Conservation (phyloP, 35 echinoderm and acorn worm genomes). For the Hemicentrotus pulcherrimus region DNA sequence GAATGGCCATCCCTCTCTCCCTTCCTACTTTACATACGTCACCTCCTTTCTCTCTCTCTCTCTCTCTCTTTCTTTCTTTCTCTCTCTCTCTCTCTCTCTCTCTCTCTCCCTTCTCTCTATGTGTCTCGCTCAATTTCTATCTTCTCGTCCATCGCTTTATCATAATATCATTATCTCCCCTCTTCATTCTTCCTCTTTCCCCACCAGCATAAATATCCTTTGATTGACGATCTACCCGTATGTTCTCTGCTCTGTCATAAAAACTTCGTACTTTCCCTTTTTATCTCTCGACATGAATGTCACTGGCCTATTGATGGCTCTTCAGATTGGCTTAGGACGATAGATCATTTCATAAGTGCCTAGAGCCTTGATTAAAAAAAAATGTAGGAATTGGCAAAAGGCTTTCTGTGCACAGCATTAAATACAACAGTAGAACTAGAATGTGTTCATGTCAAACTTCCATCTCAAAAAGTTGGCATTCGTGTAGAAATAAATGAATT, state of each 20-base stretch:
- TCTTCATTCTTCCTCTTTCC: background rate
- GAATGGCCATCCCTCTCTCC: background rate
- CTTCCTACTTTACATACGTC: background rate
- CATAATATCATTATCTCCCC: background rate
- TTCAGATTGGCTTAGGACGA: background rate
- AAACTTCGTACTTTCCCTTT: background rate
- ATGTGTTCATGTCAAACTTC: too few species aligned
- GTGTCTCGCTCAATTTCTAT: too few species aligned
- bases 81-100: background rate
- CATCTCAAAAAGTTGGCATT: too few species aligned
- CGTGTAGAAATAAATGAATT: too few species aligned
- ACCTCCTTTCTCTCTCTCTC: background rate
- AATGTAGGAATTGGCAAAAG: background rate
- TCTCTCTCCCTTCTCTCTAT: too few species aligned
- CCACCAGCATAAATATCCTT: background rate
- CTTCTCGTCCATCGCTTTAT: too few species aligned
- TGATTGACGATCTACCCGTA: background rate
- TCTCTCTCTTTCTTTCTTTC: background rate
- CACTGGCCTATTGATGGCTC: background rate
- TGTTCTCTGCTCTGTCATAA: background rate
- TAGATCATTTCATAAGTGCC: background rate
- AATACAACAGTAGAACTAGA: background rate
- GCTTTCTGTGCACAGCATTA: background rate
- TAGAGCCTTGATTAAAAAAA: background rate
- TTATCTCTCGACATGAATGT: background rate